A percentile compares a stretch with the other conserved stretches of the same genome.
phyloP scores from a whole-genome alignment of 2,797 vertebrate species.

The Taenioides sp. region DNA sequence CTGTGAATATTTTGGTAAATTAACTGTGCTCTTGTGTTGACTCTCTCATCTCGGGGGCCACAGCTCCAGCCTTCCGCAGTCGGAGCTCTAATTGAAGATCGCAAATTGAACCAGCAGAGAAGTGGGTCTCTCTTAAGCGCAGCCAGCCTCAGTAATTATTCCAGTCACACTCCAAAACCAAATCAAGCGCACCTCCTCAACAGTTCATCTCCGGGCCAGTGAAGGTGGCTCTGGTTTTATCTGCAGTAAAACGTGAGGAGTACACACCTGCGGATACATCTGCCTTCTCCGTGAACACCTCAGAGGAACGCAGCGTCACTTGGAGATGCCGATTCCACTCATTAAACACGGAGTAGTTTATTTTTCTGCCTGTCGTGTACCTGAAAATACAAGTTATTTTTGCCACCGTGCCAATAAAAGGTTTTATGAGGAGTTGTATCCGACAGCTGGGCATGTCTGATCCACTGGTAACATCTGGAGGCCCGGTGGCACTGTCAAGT shows the following conservation, averaged over 20 bases:
- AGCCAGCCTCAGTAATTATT: conserved; percentile 29
- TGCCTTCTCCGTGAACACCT: conserved; percentile 12
- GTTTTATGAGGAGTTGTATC: conserved; percentile 27
- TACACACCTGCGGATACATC: conserved; percentile 43
- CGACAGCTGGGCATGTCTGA: conserved; percentile 38
- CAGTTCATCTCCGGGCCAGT: conserved; percentile 42
- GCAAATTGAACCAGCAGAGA: conserved; percentile 32
- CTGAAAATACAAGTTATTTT: conserved; percentile 14
- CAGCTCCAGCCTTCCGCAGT: conserved; percentile 15
- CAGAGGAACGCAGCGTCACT: conserved; percentile 13
- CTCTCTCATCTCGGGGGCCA: conserved; percentile 22
- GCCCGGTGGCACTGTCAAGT: conserved; percentile 34
- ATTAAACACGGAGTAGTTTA: conserved; percentile 24
- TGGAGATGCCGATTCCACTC: conserved; percentile 31
- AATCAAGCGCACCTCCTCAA: conserved; percentile 34
- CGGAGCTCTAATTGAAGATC: conserved; percentile 42
- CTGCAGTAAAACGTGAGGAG: conserved; percentile 29
- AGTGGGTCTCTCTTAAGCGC: conserved; percentile 30
- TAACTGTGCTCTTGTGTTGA: conserved; percentile 9
- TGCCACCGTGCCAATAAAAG: conserved; percentile 2
- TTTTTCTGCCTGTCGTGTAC: conserved; percentile 6
- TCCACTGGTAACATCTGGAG: conserved; percentile 47
- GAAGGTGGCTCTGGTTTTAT: neutral
- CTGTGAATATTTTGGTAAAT: neutral
- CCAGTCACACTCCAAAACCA: conserved; percentile 22